A percentile compares a stretch with the other conserved stretches of the same genome.
Evolutionary conservation across 2,113 vertebrate species (phyloP).

Genomic region (Aldabrachelys gigantea): DNA sequence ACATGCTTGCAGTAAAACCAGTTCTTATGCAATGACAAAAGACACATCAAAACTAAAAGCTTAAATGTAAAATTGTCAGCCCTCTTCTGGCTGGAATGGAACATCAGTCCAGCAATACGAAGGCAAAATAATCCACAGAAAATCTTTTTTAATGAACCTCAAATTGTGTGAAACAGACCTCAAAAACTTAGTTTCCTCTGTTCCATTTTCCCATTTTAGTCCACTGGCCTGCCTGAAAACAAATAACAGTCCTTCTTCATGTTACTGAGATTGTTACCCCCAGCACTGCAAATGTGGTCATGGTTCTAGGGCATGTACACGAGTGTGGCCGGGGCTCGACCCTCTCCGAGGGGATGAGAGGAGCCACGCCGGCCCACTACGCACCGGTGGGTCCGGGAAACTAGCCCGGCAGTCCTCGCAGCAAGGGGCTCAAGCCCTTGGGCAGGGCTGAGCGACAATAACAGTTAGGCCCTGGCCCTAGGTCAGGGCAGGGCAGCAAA

Average conservation of each 20-base stretch:
- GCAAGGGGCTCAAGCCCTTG: no score
- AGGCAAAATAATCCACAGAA: neutral
- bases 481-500: no score
- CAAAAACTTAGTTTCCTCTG: neutral
- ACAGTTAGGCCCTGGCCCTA: no score
- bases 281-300: neutral
- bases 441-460: no score
- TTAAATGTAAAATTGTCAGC: neutral
- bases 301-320: neutral
- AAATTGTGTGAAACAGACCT: neutral
- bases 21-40: neutral
- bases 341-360: no score
- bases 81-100: neutral
- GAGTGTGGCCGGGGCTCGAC: no score
- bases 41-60: neutral
- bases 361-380: no score
- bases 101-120: neutral
- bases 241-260: neutral
- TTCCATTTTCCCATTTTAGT: neutral
- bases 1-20: neutral
- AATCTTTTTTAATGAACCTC: neutral
- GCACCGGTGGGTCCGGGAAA: no score
- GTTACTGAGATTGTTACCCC: neutral
- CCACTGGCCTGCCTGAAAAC: fast-evolving
- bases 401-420: no score